phyloP scores from a whole-genome alignment of 1,140 invertebrate genomes.

The Stenopsyche tienmushanensis region DNA sequence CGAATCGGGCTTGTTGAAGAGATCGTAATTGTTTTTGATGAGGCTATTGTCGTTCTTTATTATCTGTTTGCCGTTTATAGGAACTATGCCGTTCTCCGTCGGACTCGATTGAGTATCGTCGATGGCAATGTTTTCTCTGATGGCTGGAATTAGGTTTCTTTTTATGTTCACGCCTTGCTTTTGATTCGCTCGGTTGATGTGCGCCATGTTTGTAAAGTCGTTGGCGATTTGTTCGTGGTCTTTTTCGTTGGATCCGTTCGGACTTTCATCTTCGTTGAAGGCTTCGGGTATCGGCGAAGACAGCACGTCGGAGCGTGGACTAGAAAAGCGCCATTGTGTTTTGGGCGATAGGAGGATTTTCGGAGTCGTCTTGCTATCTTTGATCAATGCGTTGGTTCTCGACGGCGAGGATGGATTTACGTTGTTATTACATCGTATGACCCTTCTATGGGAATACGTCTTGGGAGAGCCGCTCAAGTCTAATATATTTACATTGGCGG shows the following conservation, averaged over 20 bases:
- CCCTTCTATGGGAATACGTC: slow-evolving; percentile 62
- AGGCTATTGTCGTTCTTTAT: neutral
- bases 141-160: slow-evolving; percentile 36
- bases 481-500: slow-evolving; percentile 58
- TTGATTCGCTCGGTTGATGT: slow-evolving; percentile 10
- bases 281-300: slow-evolving; percentile 84
- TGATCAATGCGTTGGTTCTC: slow-evolving; percentile 51
- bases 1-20: slow-evolving; percentile 3
- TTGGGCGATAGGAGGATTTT: slow-evolving; percentile 69
- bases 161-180: slow-evolving; percentile 27
- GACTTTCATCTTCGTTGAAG: slow-evolving; percentile 68
- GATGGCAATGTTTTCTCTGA: slow-evolving; percentile 34
- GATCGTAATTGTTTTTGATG: neutral
- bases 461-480: slow-evolving; percentile 67
- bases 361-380: slow-evolving; percentile 59
- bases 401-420: slow-evolving; percentile 56
- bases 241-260: slow-evolving; percentile 56
- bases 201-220: slow-evolving; percentile 17
- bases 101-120: neutral
- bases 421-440: slow-evolving; percentile 55
- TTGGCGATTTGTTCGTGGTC: slow-evolving; percentile 40
- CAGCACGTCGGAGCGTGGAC: slow-evolving; percentile 75
- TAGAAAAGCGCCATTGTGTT: slow-evolving; percentile 69
- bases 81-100: slow-evolving; percentile 11
- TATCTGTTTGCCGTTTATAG: neutral